Evolutionary conservation across 2,797 vertebrate genomes (phyloP), one percentile per base, ranked within the genome.

Genomic region (Spondyliosoma cantharus): DNA sequence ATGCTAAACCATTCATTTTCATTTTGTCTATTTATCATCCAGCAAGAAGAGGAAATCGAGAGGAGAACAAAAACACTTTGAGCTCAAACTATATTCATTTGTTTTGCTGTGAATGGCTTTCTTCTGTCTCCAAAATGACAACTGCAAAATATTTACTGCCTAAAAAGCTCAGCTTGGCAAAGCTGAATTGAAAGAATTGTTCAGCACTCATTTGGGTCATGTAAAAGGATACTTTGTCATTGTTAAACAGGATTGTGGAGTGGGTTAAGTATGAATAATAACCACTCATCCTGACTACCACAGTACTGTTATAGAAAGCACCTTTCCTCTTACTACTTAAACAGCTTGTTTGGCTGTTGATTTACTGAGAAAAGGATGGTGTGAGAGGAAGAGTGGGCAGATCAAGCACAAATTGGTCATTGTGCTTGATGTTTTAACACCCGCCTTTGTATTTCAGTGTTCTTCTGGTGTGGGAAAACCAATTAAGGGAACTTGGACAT

Each of bases 401-500:
- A 93, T 92, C 80, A 67, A 81, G 81, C 83, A 82, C 85, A 89
- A 91, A 92, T 91, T 91, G 87, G 90, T 87, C 79, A 78, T 83
- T 75, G 82, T 83, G 84, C 86, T 86, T 90, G 86, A 91, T 92
- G 89, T 85, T 83, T 85, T 88, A 76, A 85, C 87, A 74, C 72
- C 54, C 16, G 13, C 67, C 71, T 56, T 88, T 87, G 85, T 80
- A 81, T 90, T 86, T 86, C 54, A 71, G 73, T 75, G 56, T 71
- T 76, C 66, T 79, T 79, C 74, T 87, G 68, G 84, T 77, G 80
- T 61, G 81, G 84, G 76, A 85, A 75, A 89, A 86, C 91, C 90
- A 94, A 94, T 95, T 94, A 95, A 82, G 78, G 74, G 66, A 76
- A 79, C 70, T 82, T 81, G 73, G 86, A 88, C 80, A 71, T 86